Evolutionary conservation across 2,113 vertebrate species (phyloP).

Genomic region (Esox niger): DNA sequence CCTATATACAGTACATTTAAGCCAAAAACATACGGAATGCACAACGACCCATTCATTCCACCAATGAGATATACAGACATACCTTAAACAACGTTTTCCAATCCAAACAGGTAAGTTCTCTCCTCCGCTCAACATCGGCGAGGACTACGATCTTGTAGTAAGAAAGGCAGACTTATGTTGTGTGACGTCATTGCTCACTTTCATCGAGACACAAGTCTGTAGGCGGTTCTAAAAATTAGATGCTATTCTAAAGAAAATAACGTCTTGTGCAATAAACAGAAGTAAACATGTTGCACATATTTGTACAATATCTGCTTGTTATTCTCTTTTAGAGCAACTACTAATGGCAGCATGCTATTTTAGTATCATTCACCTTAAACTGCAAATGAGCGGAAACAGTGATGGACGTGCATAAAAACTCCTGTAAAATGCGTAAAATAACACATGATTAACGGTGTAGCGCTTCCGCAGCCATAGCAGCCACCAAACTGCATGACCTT

Average conservation of each 20-base stretch:
- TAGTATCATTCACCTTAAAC: too few relatives aligned
- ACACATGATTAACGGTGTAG: too few relatives aligned
- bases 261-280: not conserved
- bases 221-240: conserved; percentile 25
- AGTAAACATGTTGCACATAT: not conserved
- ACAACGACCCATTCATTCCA: too few relatives aligned
- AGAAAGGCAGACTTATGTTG: not conserved
- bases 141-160: not conserved
- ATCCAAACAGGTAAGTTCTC: not conserved
- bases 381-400: too few relatives aligned
- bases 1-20: too few relatives aligned
- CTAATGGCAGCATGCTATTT: too few relatives aligned
- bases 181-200: conserved; percentile 42
- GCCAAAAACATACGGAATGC: too few relatives aligned
- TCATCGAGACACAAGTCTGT: not conserved
- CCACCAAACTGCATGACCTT: too few relatives aligned
- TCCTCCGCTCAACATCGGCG: not conserved
- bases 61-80: not conserved
- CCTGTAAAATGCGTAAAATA: too few relatives aligned
- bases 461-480: too few relatives aligned
- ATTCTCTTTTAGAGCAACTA: too few relatives aligned
- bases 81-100: conserved; percentile 1
- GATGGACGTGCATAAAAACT: too few relatives aligned
- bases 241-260: not conserved
- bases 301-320: not conserved